A percentile compares a stretch with the other conserved stretches of the same genome.
Conservation (phyloP, 2,113 vertebrate genomes). For the Corapipo altera region DNA sequence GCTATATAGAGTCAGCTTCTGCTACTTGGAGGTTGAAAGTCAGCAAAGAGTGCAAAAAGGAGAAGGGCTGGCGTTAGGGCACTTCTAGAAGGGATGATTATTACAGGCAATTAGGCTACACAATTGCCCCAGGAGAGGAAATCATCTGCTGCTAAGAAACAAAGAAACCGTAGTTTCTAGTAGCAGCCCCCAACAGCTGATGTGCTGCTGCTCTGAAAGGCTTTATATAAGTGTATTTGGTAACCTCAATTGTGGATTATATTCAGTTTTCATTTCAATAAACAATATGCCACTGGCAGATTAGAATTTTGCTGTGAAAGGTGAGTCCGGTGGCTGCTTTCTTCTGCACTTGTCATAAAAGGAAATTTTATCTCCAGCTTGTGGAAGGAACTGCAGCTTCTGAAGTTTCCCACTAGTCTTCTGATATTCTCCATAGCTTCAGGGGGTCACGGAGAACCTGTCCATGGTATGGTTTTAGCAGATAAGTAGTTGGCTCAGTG, state of each 20-base stretch:
- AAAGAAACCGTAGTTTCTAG: conserved; percentile 43
- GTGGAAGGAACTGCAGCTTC: background rate
- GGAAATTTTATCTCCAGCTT: background rate
- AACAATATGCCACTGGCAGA: background rate
- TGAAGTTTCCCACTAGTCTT: background rate
- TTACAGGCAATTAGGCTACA: conserved; percentile 48
- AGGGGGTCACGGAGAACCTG: background rate
- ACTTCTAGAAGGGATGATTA: conserved; percentile 38
- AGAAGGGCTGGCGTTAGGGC: background rate
- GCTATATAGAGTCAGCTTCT: background rate
- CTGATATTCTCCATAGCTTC: background rate
- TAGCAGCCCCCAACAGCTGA: conserved; percentile 24
- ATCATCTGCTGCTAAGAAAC: conserved; percentile 55
- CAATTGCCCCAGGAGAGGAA: conserved; percentile 54
- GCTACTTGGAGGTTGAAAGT: background rate
- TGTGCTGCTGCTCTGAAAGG: background rate
- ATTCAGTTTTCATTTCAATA: background rate
- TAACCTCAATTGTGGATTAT: background rate
- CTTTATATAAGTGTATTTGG: background rate
- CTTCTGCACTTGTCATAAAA: background rate
- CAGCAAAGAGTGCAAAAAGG: background rate
- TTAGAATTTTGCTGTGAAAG: background rate
- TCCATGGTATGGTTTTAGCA: background rate
- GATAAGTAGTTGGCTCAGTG: background rate
- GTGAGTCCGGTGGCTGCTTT: background rate